A percentile compares a stretch with the other conserved stretches of the same genome.
Conservation (phyloP, 2,888 invertebrate genomes). For the Hydrotaea cyrtoneurina region DNA sequence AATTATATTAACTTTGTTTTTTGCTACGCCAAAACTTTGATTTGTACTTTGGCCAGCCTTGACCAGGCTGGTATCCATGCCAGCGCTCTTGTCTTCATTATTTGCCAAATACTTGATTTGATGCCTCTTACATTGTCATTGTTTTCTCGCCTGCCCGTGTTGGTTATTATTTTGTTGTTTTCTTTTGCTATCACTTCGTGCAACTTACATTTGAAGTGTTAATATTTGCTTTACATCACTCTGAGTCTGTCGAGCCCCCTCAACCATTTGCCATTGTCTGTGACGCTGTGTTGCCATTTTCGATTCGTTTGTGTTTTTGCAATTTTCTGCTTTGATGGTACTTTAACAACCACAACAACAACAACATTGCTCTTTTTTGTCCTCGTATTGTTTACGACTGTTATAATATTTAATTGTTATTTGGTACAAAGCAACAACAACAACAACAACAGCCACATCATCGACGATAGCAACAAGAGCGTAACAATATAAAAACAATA, state of each 20-base stretch:
- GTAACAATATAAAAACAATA: constrained; percentile 12
- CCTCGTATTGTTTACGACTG: neutral
- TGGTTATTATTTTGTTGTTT: neutral
- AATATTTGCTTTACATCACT: constrained; percentile 5
- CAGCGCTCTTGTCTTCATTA: neutral
- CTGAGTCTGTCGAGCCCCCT: neutral
- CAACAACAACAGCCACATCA: no score
- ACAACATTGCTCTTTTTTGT: constrained; percentile 3
- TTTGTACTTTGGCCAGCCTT: no score
- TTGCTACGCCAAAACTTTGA: neutral
- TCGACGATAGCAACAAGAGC: no score
- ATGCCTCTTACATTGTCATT: constrained; percentile 25
- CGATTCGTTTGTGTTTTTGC: neutral
- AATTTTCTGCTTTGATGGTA: constrained; percentile 9
- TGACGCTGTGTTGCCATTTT: neutral
- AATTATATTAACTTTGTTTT: constrained; percentile 19
- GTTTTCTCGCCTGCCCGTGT: neutral
- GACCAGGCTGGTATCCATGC: neutral
- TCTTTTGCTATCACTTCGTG: neutral
- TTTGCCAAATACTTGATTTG: constrained; percentile 32
- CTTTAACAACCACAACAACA: neutral
- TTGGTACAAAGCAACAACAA: no score
- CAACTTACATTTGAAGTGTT: constrained; percentile 13
- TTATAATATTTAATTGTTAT: constrained; percentile 24
- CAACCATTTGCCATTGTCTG: neutral